These are phyloP conservation scores for Druceiella hillmani DNA, from an alignment of 2,888 invertebrate species.

Conservation along the genomic window DNA sequence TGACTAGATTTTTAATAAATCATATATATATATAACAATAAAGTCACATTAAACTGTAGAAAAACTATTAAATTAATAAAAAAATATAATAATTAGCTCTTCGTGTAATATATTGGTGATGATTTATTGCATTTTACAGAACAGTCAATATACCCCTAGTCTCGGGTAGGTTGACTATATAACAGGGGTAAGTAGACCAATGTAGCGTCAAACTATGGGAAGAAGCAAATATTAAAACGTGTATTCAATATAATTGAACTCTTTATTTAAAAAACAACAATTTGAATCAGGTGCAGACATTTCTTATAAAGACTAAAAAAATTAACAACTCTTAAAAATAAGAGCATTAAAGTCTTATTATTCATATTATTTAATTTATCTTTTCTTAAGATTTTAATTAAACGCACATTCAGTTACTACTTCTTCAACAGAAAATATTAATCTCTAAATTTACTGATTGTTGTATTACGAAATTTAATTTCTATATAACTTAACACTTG, in stretches of 20 bases:
- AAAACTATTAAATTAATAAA: constrained; percentile 13
- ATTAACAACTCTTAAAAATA: constrained; percentile 3
- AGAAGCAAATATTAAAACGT: constrained; percentile 10
- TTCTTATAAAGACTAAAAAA: constrained; percentile 2
- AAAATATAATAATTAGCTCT: constrained; percentile 9
- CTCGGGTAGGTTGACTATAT: constrained; percentile 16
- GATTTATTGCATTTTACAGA: constrained; percentile 8
- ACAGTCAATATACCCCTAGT: constrained; percentile 13
- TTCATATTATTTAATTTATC: constrained; percentile 6
- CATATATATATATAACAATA: too few species aligned
- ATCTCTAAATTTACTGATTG: too few species aligned
- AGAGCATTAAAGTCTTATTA: constrained; percentile 4
- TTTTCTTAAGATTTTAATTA: constrained; percentile 7
- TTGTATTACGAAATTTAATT: too few species aligned
- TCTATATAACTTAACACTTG: too few species aligned
- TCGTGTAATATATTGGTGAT: constrained; percentile 9
- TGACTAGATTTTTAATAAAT: too few species aligned
- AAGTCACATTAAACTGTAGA: too few species aligned
- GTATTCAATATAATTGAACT: constrained; percentile 10
- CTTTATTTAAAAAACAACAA: constrained; percentile 10
- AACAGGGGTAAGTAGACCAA: constrained; percentile 15
- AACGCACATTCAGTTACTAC: constrained; percentile 9
- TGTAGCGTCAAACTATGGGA: constrained; percentile 13
- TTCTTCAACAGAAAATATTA: constrained; percentile 4
- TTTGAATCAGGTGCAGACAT: constrained; percentile 10